Conservation (phyloP, 2,797 vertebrate species). For the Natrix natrix region DNA sequence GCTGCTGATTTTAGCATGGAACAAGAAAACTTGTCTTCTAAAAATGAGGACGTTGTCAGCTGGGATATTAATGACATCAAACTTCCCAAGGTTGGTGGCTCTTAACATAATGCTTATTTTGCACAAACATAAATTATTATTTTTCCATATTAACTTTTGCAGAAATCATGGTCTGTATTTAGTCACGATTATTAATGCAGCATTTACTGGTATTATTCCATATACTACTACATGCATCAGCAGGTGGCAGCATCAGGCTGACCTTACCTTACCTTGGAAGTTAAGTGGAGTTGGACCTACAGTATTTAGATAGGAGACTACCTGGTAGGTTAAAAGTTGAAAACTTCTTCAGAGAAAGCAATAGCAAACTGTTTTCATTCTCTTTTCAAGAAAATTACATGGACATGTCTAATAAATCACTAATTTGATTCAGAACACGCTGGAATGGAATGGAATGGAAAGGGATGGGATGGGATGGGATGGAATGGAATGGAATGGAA, state of each 20-base stretch:
- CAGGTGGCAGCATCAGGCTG: not conserved
- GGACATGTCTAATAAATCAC: not conserved
- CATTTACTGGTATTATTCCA: not conserved
- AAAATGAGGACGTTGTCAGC: conserved; percentile 49
- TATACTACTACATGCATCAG: not conserved
- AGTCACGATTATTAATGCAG: not conserved
- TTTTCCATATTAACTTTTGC: not conserved
- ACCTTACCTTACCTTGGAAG: not conserved
- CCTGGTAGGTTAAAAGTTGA: not conserved
- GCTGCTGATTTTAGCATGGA: conserved; percentile 48
- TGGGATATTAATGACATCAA: conserved; percentile 82
- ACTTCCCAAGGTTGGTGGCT: conserved; percentile 74
- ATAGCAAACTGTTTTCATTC: not conserved
- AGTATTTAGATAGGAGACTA: not conserved
- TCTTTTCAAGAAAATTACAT: not conserved
- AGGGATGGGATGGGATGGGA: not conserved
- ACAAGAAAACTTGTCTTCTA: conserved; percentile 50
- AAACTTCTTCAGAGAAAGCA: not conserved
- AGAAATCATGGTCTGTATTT: not conserved
- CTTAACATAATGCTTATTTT: not conserved
- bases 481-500: no score
- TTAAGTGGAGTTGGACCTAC: not conserved
- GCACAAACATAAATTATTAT: not conserved
- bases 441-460: not conserved
- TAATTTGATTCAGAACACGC: not conserved